Evolutionary conservation across 2,888 invertebrate species (phyloP).

Genomic region (Folsomia candida): DNA sequence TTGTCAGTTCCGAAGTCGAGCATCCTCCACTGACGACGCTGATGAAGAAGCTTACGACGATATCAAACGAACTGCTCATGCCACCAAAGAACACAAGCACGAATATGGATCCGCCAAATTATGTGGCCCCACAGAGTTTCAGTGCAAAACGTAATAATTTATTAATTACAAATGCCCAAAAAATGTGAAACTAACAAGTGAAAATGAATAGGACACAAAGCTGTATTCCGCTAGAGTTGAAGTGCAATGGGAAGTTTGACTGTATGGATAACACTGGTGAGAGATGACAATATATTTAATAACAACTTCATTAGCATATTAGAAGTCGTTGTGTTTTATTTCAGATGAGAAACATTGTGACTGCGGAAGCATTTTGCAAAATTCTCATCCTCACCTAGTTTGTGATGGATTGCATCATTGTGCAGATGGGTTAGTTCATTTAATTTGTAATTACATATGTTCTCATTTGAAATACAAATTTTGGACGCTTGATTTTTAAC

Average conservation of each 20-base stretch:
- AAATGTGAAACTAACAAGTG: not conserved
- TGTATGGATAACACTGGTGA: not conserved
- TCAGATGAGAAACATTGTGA: slow-evolving; percentile 14
- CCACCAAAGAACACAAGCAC: not conserved
- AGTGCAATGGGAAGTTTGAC: slow-evolving; percentile 9
- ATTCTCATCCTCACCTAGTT: not conserved
- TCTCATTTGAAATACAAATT: not conserved
- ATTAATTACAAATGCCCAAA: too few species aligned
- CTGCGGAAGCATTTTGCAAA: slow-evolving; percentile 7
- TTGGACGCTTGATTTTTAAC: too few species aligned
- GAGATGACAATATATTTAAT: too few species aligned
- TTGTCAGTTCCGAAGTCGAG: slow-evolving; percentile 13
- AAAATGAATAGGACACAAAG: not conserved
- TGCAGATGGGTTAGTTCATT: slow-evolving; percentile 1
- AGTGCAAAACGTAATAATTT: slow-evolving; percentile 8
- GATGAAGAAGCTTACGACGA: slow-evolving; percentile 3
- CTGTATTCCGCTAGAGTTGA: not conserved
- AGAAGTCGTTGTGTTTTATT: not conserved
- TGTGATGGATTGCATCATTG: slow-evolving; percentile 15
- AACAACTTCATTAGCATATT: not conserved
- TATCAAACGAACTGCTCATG: not conserved
- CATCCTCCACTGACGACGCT: not conserved
- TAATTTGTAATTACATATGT: not conserved
- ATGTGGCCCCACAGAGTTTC: not conserved
- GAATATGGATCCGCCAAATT: slow-evolving; percentile 8